These are phyloP conservation scores for Zosterops hypoxanthus DNA, from an alignment of 2,113 vertebrate species.

Conservation along the genomic window DNA sequence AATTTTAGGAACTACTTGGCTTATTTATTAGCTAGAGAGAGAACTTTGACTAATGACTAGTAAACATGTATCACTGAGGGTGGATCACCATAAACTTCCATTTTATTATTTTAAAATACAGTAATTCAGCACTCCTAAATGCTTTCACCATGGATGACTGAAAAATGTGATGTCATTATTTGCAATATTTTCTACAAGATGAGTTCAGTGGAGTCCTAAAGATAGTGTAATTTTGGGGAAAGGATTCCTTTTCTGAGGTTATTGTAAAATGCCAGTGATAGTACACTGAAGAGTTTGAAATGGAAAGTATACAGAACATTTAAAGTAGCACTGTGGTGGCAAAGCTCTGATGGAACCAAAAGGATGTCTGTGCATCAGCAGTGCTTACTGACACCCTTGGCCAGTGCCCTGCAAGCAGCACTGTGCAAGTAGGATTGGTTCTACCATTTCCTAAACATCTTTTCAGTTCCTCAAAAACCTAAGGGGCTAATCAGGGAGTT, in stretches of 20 bases:
- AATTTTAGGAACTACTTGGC: not conserved
- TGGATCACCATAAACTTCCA: not conserved
- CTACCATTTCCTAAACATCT: not conserved
- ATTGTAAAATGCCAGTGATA: not conserved
- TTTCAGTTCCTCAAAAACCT: not conserved
- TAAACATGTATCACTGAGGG: not conserved
- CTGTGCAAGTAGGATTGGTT: not conserved
- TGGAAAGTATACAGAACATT: not conserved
- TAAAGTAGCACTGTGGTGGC: not conserved
- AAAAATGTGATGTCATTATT: not conserved
- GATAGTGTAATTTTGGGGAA: not conserved
- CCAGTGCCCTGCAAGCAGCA: not conserved
- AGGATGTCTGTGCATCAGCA: not conserved
- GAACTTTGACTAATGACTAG: not conserved
- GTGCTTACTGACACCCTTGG: not conserved
- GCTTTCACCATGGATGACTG: not conserved
- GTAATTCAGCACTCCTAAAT: not conserved
- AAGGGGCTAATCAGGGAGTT: fast-evolving
- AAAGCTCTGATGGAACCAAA: not conserved
- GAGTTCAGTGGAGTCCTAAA: not conserved
- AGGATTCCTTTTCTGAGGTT: not conserved
- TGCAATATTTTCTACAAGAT: not conserved
- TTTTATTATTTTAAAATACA: not conserved
- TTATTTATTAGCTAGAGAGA: not conserved
- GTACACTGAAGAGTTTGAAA: not conserved